A percentile compares a stretch with the other conserved stretches of the same genome.
Conservation (phyloP, 2,888 invertebrate species). For the Cantharis nigra region DNA sequence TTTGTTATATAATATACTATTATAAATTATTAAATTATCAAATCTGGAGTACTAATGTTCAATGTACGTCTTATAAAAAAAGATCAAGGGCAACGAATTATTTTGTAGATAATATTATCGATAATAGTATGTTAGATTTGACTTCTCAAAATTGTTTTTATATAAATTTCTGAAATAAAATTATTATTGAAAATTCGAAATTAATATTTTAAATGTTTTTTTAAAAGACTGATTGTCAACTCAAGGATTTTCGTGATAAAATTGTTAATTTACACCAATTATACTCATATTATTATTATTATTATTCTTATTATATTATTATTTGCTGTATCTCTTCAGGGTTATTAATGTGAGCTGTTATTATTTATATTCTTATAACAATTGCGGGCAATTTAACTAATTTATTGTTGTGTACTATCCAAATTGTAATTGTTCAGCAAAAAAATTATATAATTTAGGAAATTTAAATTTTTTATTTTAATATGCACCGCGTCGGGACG, state of each 20-base stretch:
- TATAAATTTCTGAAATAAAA: background rate
- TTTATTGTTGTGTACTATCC: background rate
- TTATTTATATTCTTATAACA: background rate
- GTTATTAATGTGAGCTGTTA: background rate
- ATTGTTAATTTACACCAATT: background rate
- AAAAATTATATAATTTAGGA: background rate
- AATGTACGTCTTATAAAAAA: background rate
- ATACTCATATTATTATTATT: background rate
- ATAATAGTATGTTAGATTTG: background rate
- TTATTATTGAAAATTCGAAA: background rate
- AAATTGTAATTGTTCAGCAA: too few relatives aligned
- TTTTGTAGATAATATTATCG: too few relatives aligned
- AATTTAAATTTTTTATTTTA: background rate
- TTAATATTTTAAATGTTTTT: too few relatives aligned
- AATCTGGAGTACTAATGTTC: too few relatives aligned
- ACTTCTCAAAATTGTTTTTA: background rate
- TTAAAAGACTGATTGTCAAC: too few relatives aligned
- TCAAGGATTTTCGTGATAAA: background rate
- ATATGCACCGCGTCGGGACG: too few relatives aligned
- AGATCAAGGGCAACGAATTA: background rate
- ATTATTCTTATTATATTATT: background rate
- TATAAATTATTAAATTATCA: too few relatives aligned
- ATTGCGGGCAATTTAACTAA: background rate
- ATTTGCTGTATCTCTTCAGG: background rate
- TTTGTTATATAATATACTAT: too few relatives aligned